phyloP scores from a whole-genome alignment of 2,888 invertebrate species.

The Rugalucina vietnamica region DNA sequence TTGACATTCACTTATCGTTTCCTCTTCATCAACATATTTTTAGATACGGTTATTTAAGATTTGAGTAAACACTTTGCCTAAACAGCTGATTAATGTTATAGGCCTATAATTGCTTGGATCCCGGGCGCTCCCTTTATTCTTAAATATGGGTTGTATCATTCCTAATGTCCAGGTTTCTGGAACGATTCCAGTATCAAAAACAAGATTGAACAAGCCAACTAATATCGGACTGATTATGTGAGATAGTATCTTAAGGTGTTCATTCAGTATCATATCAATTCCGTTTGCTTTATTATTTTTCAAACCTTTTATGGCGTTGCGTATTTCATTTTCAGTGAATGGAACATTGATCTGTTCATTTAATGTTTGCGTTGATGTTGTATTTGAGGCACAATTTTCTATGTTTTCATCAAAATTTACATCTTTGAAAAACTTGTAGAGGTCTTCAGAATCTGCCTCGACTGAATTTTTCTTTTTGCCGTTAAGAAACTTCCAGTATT shows the following conservation, averaged over 20 bases:
- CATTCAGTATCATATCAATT: not conserved
- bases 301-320: not conserved
- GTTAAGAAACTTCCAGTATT: not conserved
- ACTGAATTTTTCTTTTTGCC: too few species aligned
- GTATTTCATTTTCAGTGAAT: not conserved
- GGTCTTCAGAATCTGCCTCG: not conserved
- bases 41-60: too few species aligned
- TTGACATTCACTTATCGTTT: too few species aligned
- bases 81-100: too few species aligned
- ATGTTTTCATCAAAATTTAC: not conserved
- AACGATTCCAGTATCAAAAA: not conserved
- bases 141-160: not conserved
- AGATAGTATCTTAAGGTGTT: not conserved
- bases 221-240: not conserved
- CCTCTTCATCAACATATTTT: too few species aligned
- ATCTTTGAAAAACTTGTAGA: not conserved
- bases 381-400: not conserved
- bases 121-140: too few species aligned
- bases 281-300: not conserved
- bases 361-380: too few species aligned
- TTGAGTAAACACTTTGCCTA: too few species aligned
- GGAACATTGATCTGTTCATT: not conserved
- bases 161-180: not conserved
- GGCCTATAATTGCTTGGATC: too few species aligned
- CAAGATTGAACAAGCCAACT: not conserved